Conservation (phyloP, 1,140 invertebrate species). For the Rhyacophila brunnea region DNA sequence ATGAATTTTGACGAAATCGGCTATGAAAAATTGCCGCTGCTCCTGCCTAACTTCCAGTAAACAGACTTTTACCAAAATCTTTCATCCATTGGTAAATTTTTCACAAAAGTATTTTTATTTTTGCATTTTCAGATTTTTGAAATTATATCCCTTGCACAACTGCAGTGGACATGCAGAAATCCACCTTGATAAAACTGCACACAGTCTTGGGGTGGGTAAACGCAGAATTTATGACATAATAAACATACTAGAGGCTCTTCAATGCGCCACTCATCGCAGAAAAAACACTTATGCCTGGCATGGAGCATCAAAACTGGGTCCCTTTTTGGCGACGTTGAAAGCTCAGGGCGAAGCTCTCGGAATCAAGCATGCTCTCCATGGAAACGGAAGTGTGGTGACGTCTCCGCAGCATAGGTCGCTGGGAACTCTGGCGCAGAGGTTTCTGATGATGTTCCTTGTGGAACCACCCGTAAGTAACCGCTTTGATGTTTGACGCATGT, state of each 20-base stretch:
- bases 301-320: slow-evolving; percentile 51
- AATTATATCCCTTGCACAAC: slow-evolving; percentile 54
- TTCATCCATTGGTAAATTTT: too few relatives aligned
- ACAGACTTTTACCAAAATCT: too few relatives aligned
- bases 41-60: too few relatives aligned
- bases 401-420: slow-evolving; percentile 62
- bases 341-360: slow-evolving; percentile 48
- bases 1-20: too few relatives aligned
- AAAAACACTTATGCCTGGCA: slow-evolving; percentile 64
- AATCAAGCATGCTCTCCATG: slow-evolving; percentile 47
- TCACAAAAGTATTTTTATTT: not conserved
- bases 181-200: slow-evolving; percentile 57
- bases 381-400: slow-evolving; percentile 46
- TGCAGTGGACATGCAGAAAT: slow-evolving; percentile 48
- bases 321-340: slow-evolving; percentile 49
- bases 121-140: slow-evolving; percentile 53
- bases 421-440: slow-evolving; percentile 69
- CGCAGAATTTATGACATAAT: slow-evolving; percentile 76
- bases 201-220: slow-evolving; percentile 60
- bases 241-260: slow-evolving; percentile 71
- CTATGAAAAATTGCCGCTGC: too few relatives aligned
- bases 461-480: slow-evolving; percentile 62
- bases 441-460: slow-evolving; percentile 71
- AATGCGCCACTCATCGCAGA: slow-evolving; percentile 63
- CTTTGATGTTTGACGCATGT: too few relatives aligned